Conservation (phyloP, 2,888 invertebrate species). For the Isoperla grammatica region DNA sequence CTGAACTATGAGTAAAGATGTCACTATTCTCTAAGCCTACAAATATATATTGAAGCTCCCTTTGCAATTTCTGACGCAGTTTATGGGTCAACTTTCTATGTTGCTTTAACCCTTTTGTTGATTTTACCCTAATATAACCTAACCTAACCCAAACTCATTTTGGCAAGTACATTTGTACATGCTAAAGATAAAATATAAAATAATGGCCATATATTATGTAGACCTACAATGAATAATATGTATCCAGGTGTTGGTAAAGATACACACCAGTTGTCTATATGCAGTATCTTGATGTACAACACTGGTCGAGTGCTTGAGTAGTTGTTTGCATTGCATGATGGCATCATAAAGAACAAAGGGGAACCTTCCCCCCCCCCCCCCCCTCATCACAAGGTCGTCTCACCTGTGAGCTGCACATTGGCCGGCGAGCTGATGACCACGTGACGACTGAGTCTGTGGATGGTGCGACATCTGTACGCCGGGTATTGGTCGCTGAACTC, state of each 20-base stretch:
- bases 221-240: too few species aligned
- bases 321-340: too few species aligned
- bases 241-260: too few species aligned
- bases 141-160: not conserved
- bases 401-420: conserved; percentile 63
- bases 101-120: not conserved
- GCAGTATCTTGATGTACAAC: too few species aligned
- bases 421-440: conserved; percentile 64
- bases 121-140: not conserved
- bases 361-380: too few species aligned
- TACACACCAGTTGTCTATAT: too few species aligned
- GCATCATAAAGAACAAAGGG: too few species aligned
- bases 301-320: too few species aligned
- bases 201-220: too few species aligned
- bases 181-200: too few species aligned
- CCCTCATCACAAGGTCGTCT: conserved; percentile 37
- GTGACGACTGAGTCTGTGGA: conserved; percentile 66
- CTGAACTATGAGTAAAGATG: not conserved
- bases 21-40: not conserved
- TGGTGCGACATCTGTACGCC: conserved; percentile 64
- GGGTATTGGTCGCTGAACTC: conserved; percentile 68
- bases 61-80: too few species aligned
- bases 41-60: not conserved
- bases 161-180: not conserved
- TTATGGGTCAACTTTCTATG: too few species aligned